phyloP scores from a whole-genome alignment of 2,888 invertebrate genomes.

The Tenthredo mesomela region DNA sequence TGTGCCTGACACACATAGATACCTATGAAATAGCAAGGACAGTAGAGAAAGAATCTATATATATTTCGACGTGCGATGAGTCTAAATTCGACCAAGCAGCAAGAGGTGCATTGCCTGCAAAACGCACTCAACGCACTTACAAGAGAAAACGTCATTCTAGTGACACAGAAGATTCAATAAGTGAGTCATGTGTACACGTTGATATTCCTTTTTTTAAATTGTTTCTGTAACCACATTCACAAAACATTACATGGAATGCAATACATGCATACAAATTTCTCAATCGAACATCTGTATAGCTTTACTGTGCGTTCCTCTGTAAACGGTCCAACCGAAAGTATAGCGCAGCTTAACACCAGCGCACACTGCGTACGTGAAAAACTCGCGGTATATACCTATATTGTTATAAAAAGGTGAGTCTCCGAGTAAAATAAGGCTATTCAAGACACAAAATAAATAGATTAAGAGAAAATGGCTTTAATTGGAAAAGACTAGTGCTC shows the following conservation, averaged over 20 bases:
- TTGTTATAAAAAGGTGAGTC: no score
- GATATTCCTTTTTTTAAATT: neutral
- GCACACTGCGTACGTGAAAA: no score
- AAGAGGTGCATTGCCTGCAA: neutral
- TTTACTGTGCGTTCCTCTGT: neutral
- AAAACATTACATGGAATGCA: neutral
- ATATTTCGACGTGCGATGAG: slow-evolving; percentile 1
- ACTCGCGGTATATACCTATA: no score
- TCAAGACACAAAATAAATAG: no score
- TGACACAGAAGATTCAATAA: neutral
- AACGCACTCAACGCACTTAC: neutral
- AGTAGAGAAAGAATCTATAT: neutral
- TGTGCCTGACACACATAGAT: neutral
- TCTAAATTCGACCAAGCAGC: neutral
- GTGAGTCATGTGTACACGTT: neutral
- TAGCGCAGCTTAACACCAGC: no score
- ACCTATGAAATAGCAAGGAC: neutral
- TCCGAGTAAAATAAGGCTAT: no score
- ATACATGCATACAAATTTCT: neutral
- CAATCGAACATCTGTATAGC: neutral
- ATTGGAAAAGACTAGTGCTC: no score
- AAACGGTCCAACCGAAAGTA: no score
- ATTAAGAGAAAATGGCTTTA: no score
- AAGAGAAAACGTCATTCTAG: neutral
- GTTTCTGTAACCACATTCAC: neutral